phyloP scores from a whole-genome alignment of 2,797 vertebrate species.

The Micrastur ruficollis region DNA sequence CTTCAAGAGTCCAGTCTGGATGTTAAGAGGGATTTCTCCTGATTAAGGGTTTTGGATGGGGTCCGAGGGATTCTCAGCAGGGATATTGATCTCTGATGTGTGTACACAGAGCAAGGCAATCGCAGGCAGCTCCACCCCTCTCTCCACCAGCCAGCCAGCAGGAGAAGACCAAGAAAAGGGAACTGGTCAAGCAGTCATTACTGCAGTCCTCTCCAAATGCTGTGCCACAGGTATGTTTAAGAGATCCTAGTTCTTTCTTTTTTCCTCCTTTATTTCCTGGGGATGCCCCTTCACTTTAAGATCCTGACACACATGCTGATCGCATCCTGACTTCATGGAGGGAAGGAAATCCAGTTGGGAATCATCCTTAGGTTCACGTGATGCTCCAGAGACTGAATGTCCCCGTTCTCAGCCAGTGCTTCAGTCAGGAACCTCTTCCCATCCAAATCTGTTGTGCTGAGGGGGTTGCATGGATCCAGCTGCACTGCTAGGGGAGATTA shows the following conservation, averaged over 20 bases:
- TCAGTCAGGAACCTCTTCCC: not conserved
- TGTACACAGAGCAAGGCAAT: not conserved
- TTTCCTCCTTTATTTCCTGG: not conserved
- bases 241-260: not conserved
- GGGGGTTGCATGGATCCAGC: not conserved
- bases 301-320: not conserved
- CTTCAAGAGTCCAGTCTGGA: not conserved
- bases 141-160: not conserved
- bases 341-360: not conserved
- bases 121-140: not conserved
- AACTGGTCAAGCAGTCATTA: not conserved
- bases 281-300: not conserved
- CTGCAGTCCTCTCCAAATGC: not conserved
- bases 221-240: not conserved
- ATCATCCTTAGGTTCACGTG: not conserved
- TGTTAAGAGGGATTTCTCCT: not conserved
- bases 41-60: not conserved
- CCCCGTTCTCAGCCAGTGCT: not conserved
- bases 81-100: not conserved
- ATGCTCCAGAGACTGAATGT: not conserved
- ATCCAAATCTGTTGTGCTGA: not conserved
- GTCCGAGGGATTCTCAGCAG: not conserved
- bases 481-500: not conserved
- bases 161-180: not conserved
- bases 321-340: not conserved